Conservation (phyloP, 2,113 vertebrate species). For the Odontesthes bonariensis region DNA sequence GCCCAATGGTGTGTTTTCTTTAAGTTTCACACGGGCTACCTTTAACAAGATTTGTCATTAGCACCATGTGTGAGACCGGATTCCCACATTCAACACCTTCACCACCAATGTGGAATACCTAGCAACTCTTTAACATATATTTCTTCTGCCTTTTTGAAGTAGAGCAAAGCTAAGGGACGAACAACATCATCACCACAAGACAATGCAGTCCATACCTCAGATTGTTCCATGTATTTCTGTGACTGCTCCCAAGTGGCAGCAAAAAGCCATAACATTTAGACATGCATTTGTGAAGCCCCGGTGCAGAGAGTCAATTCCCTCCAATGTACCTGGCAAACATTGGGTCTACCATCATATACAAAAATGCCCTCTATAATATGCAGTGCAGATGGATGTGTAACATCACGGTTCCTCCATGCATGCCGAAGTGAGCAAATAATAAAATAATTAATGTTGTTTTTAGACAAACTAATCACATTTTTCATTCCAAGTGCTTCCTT, state of each 20-base stretch:
- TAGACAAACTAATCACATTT: slow-evolving; percentile 42
- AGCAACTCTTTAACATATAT: neutral
- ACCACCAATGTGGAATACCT: neutral
- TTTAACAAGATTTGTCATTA: slow-evolving; percentile 19
- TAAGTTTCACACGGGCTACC: slow-evolving; percentile 20
- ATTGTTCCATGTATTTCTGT: too few relatives aligned
- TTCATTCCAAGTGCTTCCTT: slow-evolving; percentile 9
- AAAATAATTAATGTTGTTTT: slow-evolving; percentile 28
- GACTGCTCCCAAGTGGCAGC: too few relatives aligned
- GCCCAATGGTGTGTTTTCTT: slow-evolving; percentile 21
- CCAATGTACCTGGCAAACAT: too few relatives aligned
- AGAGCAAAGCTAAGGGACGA: too few relatives aligned
- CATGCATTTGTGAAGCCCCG: too few relatives aligned
- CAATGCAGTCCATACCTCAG: too few relatives aligned
- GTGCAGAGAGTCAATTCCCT: too few relatives aligned
- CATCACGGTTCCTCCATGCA: slow-evolving; percentile 5
- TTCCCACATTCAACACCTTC: neutral
- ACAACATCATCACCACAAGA: too few relatives aligned
- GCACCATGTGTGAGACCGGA: neutral
- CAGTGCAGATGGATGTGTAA: slow-evolving; percentile 13
- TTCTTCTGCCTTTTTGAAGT: too few relatives aligned
- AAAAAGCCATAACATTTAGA: too few relatives aligned
- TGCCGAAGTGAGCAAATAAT: slow-evolving; percentile 4
- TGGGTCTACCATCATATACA: too few relatives aligned
- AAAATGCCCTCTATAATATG: neutral